Base-by-base conservation (phyloP, 2,113 vertebrate genomes). In the Xenopus laevis region DNA sequence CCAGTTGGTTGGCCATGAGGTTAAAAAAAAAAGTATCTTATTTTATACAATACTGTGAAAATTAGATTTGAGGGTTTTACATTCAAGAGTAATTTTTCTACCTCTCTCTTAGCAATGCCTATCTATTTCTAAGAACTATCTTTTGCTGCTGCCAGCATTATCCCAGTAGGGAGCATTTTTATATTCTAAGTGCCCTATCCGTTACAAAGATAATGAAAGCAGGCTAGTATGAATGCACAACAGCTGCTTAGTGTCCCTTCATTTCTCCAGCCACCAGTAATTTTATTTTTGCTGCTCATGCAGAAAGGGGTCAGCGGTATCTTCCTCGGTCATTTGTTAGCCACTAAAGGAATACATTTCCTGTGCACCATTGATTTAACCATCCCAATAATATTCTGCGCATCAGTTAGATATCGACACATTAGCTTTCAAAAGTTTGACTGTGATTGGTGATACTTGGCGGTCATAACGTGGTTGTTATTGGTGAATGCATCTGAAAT, bases 161-260 rank as follows among this genome's bases (percentile, higher is more conserved):
- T 59, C 72, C 67, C 72, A 74, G 52, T 66, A 61, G 64, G 71
- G 63, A 74, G 64, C 65, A 68, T 74, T 74, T 74, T 74, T 65
- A 74, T 68, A 68, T 68, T 74, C 65, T 74, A 68, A 74, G 55
- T 74, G 53, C 18, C 64, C 65, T 74, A 66, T 67, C 63, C 30
- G 13, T 74, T 66, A 59, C 59, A 60, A 74, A 74, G 55, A 74
- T 74, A 74, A 74, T 74, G 72, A 74, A 67, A 74, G n/a, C 44
- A 18, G 10, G 20, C 64, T 47, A 74, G 27, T 74, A 65, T 53
- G 65, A 33, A 74, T 60, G 40, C 63, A 74, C 63, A 74, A 58
- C 71, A 73, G 63, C 52, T 74, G 72, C 72, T 67, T 67, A 66
- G 44, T 74, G 72, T 67, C 33, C 64, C 72, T 74, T 46, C 44